Evolutionary conservation across 1,140 invertebrate species (phyloP).

Genomic region (Achroia grisella): DNA sequence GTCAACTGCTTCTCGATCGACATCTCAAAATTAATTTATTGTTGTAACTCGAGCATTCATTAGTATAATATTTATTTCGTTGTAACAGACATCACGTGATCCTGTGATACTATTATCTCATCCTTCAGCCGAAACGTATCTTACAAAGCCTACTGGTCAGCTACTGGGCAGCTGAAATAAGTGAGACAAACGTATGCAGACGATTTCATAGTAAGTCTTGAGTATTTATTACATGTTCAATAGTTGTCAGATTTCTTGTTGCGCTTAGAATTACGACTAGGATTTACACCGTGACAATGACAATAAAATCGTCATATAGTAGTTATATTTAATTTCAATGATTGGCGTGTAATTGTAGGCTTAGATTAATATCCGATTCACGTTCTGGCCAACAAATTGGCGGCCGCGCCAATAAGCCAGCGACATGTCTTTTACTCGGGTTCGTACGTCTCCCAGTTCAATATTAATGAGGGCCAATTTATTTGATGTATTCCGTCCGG

Average conservation of each 20-base stretch:
- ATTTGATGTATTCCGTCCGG: slow-evolving; percentile 3
- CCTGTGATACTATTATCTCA: too few relatives aligned
- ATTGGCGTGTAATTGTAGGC: slow-evolving; percentile 43
- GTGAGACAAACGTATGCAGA: too few relatives aligned
- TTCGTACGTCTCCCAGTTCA: background rate
- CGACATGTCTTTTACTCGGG: slow-evolving; percentile 39
- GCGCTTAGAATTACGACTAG: background rate
- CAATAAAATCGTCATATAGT: slow-evolving; percentile 44
- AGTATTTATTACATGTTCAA: too few relatives aligned
- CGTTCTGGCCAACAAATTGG: slow-evolving; percentile 55
- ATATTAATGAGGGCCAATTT: slow-evolving; percentile 13
- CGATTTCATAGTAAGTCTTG: too few relatives aligned
- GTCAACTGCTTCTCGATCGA: slow-evolving; percentile 24
- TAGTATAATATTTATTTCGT: too few relatives aligned
- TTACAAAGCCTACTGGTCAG: too few relatives aligned
- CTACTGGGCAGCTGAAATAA: too few relatives aligned
- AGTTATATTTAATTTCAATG: slow-evolving; percentile 47
- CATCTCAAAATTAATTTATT: slow-evolving; percentile 16
- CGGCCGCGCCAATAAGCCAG: slow-evolving; percentile 8
- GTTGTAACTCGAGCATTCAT: slow-evolving; percentile 19
- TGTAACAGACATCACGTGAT: too few relatives aligned
- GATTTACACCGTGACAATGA: slow-evolving; percentile 27
- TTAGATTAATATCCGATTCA: slow-evolving; percentile 55
- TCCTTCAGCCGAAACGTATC: too few relatives aligned
- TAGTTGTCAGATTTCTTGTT: too few relatives aligned